A percentile compares a stretch with the other conserved stretches of the same genome.
Conservation (phyloP, 2,113 vertebrate genomes). For the Rhinolophus ferrumequinum region DNA sequence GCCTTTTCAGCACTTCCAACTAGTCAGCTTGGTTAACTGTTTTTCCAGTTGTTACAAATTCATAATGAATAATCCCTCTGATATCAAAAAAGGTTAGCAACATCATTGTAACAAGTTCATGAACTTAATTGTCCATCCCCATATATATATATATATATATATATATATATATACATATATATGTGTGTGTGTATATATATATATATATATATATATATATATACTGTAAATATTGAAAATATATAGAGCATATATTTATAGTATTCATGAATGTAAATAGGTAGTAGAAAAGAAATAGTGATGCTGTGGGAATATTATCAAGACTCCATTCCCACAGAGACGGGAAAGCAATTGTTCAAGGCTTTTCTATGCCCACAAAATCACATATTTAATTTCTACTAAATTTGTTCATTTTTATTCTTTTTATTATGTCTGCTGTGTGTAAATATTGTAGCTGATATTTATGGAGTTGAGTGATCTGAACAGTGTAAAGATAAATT, state of each 20-base stretch:
- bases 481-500: slow-evolving; percentile 32
- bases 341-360: neutral
- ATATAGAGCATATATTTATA: slow-evolving; percentile 70
- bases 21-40: no score
- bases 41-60: no score
- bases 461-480: neutral
- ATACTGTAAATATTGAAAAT: slow-evolving; percentile 72
- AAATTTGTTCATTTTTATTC: slow-evolving; percentile 40
- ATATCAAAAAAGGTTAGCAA: no score
- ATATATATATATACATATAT: slow-evolving; percentile 49
- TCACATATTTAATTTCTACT: slow-evolving; percentile 54
- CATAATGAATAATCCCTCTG: no score
- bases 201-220: neutral
- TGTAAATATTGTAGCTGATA: slow-evolving; percentile 43
- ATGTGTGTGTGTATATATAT: neutral
- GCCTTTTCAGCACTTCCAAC: no score
- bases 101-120: no score
- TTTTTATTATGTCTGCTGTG: slow-evolving; percentile 22
- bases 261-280: slow-evolving; percentile 56
- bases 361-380: slow-evolving; percentile 15
- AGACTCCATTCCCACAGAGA: neutral
- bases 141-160: slow-evolving; percentile 22
- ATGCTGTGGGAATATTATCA: neutral
- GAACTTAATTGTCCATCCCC: no score
- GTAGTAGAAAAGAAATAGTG: slow-evolving; percentile 22